Base-by-base conservation (phyloP, 2,113 vertebrate species). In the Tapirus terrestris region DNA sequence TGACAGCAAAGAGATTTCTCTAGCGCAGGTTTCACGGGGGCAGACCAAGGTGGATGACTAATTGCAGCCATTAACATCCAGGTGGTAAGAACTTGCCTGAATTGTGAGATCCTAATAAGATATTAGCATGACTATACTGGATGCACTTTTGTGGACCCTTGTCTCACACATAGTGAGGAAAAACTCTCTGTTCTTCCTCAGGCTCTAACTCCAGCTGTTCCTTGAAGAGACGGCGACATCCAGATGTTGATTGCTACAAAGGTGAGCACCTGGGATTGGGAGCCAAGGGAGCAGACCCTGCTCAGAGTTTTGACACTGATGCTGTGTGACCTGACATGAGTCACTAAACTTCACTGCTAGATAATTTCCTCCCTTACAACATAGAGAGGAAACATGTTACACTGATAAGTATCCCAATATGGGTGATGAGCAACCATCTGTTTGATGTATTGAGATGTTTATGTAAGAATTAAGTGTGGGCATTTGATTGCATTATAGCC, bases 31-130 rank as follows among this genome's bases (percentile, higher is more conserved):
- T 97, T 96, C 45, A 75, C 39, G 89, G 89, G 43, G 75, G 84
- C 95, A 95, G 53, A 65, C 39, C 45, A 77, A 94, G 65, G 92
- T 92, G 60, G 61, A 39, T 85, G 87, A 95, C 96, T 96, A 93
- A 97, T 88, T 96, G 51, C 70, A 90, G 65, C 87, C 80, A 93
- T 97, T 97, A 97, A 68, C 6, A 1, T 94, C 91, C 93, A 96
- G 95, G 93, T 96, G 83, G 96, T 81, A 73, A 96, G 95, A 97
- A 80, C 88, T 29, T 72, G 61, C 85, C 92, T 96, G 79, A 94
- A 90, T 51, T 53, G n/a, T 3, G 1, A 83, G 70, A 53, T 70
- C 80, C 75, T 95, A 88, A 90, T 72, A 92, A 85, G 48, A 85
- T 61, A 94, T 94, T 94, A 97, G 81, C 81, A 80, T 94, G 89